Evolutionary conservation across 2,113 vertebrate genomes (phyloP).

Genomic region (Vulpes vulpes): DNA sequence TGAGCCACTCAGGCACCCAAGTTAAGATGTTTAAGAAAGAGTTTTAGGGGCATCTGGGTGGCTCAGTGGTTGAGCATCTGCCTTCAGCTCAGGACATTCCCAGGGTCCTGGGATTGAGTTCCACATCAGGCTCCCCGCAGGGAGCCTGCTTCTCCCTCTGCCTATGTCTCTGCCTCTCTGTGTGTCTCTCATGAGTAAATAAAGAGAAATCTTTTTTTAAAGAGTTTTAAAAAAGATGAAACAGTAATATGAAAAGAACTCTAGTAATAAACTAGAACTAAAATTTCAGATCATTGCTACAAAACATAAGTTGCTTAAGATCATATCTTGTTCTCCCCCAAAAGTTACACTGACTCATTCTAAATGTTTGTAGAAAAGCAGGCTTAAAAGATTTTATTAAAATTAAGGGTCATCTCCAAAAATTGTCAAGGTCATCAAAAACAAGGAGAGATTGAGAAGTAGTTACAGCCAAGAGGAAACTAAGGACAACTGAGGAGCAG

Average conservation of each 20-base stretch:
- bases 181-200: too few species aligned
- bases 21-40: background rate
- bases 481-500: background rate
- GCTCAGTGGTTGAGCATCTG: too few species aligned
- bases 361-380: background rate
- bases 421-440: conserved; percentile 37
- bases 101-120: too few species aligned
- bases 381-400: background rate
- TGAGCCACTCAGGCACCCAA: background rate
- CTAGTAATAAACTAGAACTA: background rate
- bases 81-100: too few species aligned
- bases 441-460: background rate
- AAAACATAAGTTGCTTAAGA: background rate
- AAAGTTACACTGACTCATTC: background rate
- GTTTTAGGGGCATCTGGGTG: background rate
- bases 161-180: too few species aligned
- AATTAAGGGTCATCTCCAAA: background rate
- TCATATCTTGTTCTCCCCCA: background rate
- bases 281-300: conserved; percentile 1
- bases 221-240: background rate
- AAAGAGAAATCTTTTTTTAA: too few species aligned
- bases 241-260: background rate
- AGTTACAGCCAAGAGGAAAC: background rate
- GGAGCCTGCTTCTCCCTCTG: too few species aligned
- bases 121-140: too few species aligned